These are phyloP conservation scores for Pleuronectes platessa DNA, from an alignment of 2,113 vertebrate genomes.

Conservation along the genomic window DNA sequence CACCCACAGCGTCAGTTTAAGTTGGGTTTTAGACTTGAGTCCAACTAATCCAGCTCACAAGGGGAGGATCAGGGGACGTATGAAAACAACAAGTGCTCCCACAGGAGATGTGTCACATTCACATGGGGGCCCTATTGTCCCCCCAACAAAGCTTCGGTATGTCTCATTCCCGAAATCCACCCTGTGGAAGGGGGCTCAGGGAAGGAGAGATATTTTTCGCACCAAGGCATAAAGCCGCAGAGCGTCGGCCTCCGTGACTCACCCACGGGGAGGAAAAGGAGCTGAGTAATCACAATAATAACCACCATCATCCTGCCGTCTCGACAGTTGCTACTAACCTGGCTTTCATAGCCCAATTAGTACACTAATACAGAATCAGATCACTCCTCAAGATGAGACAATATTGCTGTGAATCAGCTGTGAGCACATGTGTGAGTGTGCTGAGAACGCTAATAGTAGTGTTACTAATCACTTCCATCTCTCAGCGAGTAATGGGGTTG, in stretches of 20 bases:
- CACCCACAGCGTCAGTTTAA: neutral
- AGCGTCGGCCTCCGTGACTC: constrained; percentile 69
- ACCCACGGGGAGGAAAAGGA: constrained; percentile 64
- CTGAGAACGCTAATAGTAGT: constrained; percentile 60
- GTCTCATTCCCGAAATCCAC: constrained; percentile 73
- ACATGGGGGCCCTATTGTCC: constrained; percentile 57
- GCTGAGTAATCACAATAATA: constrained; percentile 80
- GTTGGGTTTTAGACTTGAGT: constrained; percentile 37
- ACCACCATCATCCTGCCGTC: constrained; percentile 68
- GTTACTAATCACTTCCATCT: constrained; percentile 70
- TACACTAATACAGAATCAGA: constrained; percentile 38
- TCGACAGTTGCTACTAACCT: constrained; percentile 55
- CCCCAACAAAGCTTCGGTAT: constrained; percentile 55
- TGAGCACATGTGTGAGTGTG: constrained; percentile 39
- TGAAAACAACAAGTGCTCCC: constrained; percentile 67
- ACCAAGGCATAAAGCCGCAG: constrained; percentile 71
- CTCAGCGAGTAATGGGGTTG: constrained; percentile 57
- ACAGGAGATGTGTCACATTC: constrained; percentile 72
- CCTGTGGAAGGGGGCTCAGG: constrained; percentile 44
- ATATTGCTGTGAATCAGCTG: constrained; percentile 60
- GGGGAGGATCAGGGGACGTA: constrained; percentile 33
- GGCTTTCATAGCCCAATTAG: constrained; percentile 38
- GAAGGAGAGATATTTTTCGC: constrained; percentile 74
- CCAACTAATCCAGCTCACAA: constrained; percentile 39
- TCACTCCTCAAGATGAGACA: constrained; percentile 61